A percentile compares a stretch with the other conserved stretches of the same genome.
phyloP scores from a whole-genome alignment of 2,888 invertebrate species.

The Chloroclystis v-ata region DNA sequence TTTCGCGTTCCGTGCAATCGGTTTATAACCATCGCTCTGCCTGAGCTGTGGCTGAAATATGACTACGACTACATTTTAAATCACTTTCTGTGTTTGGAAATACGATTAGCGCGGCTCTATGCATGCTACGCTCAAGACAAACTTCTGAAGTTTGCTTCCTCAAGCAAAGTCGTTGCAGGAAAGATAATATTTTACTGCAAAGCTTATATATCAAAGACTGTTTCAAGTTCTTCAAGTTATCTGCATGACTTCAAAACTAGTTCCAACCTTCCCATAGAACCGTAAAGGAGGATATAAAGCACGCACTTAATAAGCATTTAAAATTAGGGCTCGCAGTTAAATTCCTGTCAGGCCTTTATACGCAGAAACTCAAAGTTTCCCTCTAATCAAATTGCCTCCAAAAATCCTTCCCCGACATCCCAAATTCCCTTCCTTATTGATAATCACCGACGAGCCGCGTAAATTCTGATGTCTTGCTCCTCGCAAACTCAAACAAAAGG shows the following conservation, averaged over 20 bases:
- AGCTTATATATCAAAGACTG: too few relatives aligned
- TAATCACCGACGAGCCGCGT: slow-evolving; percentile 46
- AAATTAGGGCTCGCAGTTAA: neutral
- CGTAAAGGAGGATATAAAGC: neutral
- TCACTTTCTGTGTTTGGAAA: slow-evolving; percentile 14
- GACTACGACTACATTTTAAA: slow-evolving; percentile 16
- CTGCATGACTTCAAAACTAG: too few relatives aligned
- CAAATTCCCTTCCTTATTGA: slow-evolving; percentile 39
- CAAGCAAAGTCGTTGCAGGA: neutral
- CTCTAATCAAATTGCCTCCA: slow-evolving; percentile 20
- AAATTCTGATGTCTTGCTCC: slow-evolving; percentile 46
- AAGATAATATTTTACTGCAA: neutral
- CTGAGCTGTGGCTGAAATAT: slow-evolving; percentile 13
- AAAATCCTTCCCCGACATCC: slow-evolving; percentile 20
- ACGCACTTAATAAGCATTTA: neutral
- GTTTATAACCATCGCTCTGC: slow-evolving; percentile 22
- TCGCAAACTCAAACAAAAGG: slow-evolving; percentile 59
- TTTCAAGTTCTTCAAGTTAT: too few relatives aligned
- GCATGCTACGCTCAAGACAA: neutral
- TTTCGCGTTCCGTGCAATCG: slow-evolving; percentile 32
- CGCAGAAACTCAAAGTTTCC: slow-evolving; percentile 1
- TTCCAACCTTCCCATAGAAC: too few relatives aligned
- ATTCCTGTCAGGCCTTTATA: neutral
- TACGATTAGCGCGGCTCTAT: neutral
- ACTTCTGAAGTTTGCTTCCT: neutral